Conservation (phyloP, 2,888 invertebrate species). For the Dynastes hyllus region DNA sequence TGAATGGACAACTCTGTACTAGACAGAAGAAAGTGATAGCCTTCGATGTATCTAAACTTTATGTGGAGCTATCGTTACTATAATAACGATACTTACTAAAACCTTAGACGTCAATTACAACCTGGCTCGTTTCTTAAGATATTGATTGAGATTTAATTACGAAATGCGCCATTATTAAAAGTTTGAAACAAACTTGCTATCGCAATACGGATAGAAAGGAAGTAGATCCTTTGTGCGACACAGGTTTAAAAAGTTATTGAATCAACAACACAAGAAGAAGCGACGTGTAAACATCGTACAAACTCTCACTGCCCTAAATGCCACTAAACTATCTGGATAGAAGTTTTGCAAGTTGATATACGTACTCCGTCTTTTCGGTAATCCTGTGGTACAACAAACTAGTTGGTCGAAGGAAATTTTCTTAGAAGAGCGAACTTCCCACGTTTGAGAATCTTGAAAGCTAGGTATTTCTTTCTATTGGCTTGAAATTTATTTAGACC, state of each 20-base stretch:
- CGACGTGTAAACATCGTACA: conserved; percentile 22
- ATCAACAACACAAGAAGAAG: conserved; percentile 13
- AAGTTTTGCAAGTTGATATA: conserved; percentile 29
- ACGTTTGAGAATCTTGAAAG: background rate
- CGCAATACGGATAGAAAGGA: conserved; percentile 18
- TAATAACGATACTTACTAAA: no score
- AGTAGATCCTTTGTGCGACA: background rate
- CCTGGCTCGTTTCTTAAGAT: no score
- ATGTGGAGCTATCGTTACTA: no score
- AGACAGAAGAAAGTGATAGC: no score
- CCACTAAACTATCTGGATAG: conserved; percentile 25
- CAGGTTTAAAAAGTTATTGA: conserved; percentile 30
- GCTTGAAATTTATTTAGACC: no score
- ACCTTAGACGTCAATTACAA: no score
- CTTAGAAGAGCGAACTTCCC: background rate
- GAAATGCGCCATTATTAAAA: conserved; percentile 31
- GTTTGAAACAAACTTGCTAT: conserved; percentile 23
- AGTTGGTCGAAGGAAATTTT: background rate
- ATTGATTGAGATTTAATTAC: conserved; percentile 9
- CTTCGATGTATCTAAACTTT: no score
- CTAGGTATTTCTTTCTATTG: background rate
- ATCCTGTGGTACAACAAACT: background rate
- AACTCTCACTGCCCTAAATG: conserved; percentile 40
- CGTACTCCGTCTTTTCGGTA: background rate
- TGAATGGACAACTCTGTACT: no score